Evolutionary conservation across 2,113 vertebrate genomes (phyloP).

Genomic region (Clarias batrachus): DNA sequence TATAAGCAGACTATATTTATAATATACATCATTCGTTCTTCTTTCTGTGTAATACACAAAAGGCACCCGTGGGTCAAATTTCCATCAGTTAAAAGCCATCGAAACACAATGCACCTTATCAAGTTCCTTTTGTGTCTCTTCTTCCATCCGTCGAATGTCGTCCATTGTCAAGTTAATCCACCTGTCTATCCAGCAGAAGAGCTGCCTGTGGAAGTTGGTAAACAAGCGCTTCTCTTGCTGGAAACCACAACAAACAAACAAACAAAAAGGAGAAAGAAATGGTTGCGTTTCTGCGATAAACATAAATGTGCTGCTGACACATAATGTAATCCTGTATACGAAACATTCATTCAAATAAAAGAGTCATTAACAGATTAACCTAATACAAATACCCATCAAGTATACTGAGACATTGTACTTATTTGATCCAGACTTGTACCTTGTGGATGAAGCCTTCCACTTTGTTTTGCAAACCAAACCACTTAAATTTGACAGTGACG

Average conservation of each 20-base stretch:
- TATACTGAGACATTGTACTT: not conserved
- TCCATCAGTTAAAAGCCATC: conserved; percentile 25
- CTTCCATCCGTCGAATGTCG: conserved; percentile 94
- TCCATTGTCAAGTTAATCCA: conserved; percentile 94
- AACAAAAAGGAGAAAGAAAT: not conserved
- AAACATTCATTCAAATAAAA: not conserved
- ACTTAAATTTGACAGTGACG: conserved; percentile 90
- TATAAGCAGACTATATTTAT: not conserved
- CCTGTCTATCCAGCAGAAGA: conserved; percentile 91
- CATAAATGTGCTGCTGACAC: not conserved
- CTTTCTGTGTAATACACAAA: not conserved
- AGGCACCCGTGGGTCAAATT: not conserved
- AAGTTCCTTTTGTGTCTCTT: conserved; percentile 88
- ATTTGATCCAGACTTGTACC: conserved; percentile 68
- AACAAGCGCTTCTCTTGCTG: conserved; percentile 93
- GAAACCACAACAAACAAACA: conserved; percentile 22
- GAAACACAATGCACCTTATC: conserved; percentile 77
- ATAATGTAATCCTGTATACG: not conserved
- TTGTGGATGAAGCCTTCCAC: conserved; percentile 89
- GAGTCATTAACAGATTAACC: not conserved
- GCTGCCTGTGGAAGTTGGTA: conserved; percentile 93
- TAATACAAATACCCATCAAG: not conserved
- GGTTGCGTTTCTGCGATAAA: not conserved
- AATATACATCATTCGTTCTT: not conserved
- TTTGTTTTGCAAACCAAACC: conserved; percentile 83